Evolutionary conservation across 2,888 invertebrate species (phyloP), one percentile per base, ranked within the genome.

Genomic region (Epinotia demarniana): DNA sequence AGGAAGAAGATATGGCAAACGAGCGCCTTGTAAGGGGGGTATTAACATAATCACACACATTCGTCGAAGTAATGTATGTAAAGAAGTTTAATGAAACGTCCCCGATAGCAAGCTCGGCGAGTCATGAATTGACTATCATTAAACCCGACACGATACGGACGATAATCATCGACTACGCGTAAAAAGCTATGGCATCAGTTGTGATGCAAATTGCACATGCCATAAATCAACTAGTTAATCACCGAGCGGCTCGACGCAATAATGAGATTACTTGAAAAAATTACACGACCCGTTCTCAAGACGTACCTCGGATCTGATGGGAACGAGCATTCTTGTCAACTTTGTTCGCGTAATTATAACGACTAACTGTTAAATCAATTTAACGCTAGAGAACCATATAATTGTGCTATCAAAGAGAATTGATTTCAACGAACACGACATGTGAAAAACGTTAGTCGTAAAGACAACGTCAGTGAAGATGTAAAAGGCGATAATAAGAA

Each of bases 51-150:
- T 92, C 91, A 89, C 89, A 89, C 89, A 91, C 90, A 91, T 92
- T 91, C 91, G 89, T 89, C 87, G 87, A 89, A 91, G 90, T 91
- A 91, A 92, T 92, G 88, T 90, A 91, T 90, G 92, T 90, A 89
- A 90, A 91, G 88, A 87, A 89, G 90, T 92, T 92, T 92, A 93
- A 93, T 92, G 90, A 91, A 91, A 92, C 91, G 91, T 92, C 90
- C 88, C 90, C 88, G 86, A 87, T 87, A 89, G 90, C 89, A 83
- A 90, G 91, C 88, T 85, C 89, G 91, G 86, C 90, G 91, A 90
- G 89, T 92, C 92, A 90, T 91, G 90, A 92, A 92, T 93, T 93
- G 89, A 93, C 93, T 90, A 92, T 92, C 91, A 94, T 94, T 94
- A 94, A 90, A 86, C 83, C 88, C 91, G 90, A 92, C 93, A 91